Base-by-base conservation (phyloP, 2,797 vertebrate genomes). In the Diplodus sargus region DNA sequence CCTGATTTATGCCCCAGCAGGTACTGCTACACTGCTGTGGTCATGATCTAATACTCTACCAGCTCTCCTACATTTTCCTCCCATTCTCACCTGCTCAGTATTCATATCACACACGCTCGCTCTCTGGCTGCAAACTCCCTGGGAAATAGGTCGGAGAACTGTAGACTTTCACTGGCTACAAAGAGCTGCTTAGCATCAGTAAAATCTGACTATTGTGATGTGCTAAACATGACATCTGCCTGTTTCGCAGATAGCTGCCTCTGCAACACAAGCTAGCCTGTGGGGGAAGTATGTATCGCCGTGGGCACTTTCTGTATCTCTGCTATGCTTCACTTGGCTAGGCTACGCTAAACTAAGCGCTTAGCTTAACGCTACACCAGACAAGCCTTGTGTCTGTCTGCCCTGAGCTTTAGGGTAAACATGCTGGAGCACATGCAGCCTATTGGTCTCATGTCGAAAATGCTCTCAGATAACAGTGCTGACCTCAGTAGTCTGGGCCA, bases 11-110 rank as follows among this genome's bases (percentile, higher is more conserved):
- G 72, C 64, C 67, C 62, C 72, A 34, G 81, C 82, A 83, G 86
- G 85, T 78, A 80, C 45, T 0, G 49, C 72, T 76, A 54, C 79
- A 60, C 51, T 18, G 66, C 85, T 76, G 68, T 79, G 79, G 79
- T 84, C 84, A 74, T 83, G 73, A 83, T 76, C 79, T 76, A 78
- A 76, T 48, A 8, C 60, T 6, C 81, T 16, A 54, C 59, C 47
- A 28, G 59, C 52, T 75, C 74, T 30, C 2, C 30, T 54, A 62
- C 68, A 61, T 65, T 74, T 52, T 47, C 70, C 71, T 76, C 67
- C 70, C 28, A 0, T 45, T 79, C 74, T 70, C 65, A 59, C 60
- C 86, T 90, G 89, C 82, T 93, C 87, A 85, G 89, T 91, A 93
- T 91, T 92, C 91, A 76, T 9, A 79, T 86, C 89, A 91, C 88